Conservation (phyloP, 2,113 vertebrate species). For the Ammodytes marinus region DNA sequence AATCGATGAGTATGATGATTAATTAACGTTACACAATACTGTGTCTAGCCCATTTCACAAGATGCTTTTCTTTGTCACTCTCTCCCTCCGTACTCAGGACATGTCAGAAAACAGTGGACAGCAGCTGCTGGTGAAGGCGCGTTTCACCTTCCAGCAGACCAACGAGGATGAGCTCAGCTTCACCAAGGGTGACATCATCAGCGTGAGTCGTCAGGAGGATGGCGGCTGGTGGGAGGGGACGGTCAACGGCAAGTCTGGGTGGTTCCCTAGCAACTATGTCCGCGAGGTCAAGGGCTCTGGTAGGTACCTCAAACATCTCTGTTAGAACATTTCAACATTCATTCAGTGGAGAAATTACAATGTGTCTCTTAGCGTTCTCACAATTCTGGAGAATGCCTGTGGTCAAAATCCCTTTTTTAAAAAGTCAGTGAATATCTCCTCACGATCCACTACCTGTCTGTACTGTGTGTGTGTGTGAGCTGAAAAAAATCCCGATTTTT, state of each 20-base stretch:
- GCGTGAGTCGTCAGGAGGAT: conserved; percentile 94
- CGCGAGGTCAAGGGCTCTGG: conserved; percentile 95
- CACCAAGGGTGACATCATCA: conserved; percentile 94
- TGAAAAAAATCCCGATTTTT: too few relatives aligned
- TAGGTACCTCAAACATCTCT: conserved; percentile 75
- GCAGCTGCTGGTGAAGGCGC: conserved; percentile 94
- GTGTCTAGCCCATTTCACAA: neutral
- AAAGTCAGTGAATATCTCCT: too few relatives aligned
- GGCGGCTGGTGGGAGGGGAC: conserved; percentile 99
- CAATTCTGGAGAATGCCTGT: too few relatives aligned
- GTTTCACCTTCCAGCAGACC: conserved; percentile 98
- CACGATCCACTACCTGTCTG: too few relatives aligned
- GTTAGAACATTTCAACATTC: neutral
- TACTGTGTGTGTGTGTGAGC: conserved; percentile 10
- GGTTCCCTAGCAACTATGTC: conserved; percentile 99
- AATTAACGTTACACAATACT: neutral
- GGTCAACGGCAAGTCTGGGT: conserved; percentile 92
- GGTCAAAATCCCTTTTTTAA: too few relatives aligned
- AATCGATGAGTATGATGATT: conserved; percentile 1
- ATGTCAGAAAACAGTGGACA: conserved; percentile 96
- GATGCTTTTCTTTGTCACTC: neutral
- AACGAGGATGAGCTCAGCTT: conserved; percentile 99
- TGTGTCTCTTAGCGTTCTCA: too few relatives aligned
- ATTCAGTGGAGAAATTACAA: neutral
- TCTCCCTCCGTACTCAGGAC: conserved; percentile 84